phyloP scores from a whole-genome alignment of 2,888 invertebrate genomes.

The Nephrotoma flavescens region DNA sequence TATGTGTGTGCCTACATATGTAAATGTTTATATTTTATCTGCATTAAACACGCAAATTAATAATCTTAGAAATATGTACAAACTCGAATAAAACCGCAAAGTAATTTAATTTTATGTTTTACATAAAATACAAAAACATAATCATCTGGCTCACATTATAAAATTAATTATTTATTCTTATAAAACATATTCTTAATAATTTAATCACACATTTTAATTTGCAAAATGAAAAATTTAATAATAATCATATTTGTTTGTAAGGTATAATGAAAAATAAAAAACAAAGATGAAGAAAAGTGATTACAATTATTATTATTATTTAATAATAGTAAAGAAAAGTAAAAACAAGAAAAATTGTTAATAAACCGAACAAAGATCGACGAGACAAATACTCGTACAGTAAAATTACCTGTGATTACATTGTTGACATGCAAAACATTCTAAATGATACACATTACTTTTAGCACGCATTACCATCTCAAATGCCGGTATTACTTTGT shows the following conservation, averaged over 20 bases:
- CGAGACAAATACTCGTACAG: neutral
- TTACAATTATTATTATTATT: neutral
- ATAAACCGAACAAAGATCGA: neutral
- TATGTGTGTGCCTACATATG: no score
- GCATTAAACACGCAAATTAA: neutral
- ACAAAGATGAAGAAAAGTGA: neutral
- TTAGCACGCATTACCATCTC: conserved; percentile 93
- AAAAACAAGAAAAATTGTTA: neutral
- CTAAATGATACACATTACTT: conserved; percentile 84
- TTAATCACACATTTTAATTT: neutral
- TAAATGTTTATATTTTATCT: neutral
- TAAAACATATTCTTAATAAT: neutral
- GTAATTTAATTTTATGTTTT: neutral
- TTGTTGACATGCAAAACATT: conserved; percentile 89
- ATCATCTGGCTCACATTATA: neutral
- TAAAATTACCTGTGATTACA: conserved; percentile 73
- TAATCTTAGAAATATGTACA: neutral
- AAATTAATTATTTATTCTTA: neutral
- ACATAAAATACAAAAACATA: neutral
- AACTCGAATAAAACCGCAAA: neutral
- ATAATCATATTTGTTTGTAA: neutral
- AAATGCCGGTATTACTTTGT: conserved; percentile 85
- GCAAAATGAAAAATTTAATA: neutral
- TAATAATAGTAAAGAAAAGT: neutral
- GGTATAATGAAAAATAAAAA: neutral